Evolutionary conservation across 2,113 vertebrate genomes (phyloP).

Genomic region (Gasterosteus aculeatus): DNA sequence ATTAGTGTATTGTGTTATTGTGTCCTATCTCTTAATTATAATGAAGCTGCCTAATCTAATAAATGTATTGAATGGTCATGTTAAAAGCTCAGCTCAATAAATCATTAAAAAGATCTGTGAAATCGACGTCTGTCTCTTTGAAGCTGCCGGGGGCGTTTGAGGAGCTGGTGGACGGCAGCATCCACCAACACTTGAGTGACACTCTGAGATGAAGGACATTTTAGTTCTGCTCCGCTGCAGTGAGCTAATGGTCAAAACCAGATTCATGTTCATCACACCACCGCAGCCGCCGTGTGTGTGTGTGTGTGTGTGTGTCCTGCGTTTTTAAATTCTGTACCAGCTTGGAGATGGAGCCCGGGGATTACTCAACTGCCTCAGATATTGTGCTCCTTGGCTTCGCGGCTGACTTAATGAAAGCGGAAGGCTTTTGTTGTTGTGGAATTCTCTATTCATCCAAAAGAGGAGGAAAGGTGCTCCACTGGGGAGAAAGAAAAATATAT

Average conservation of each 20-base stretch:
- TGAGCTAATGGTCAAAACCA: conserved; percentile 69
- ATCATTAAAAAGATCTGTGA: conserved; percentile 10
- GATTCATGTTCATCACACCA: conserved; percentile 59
- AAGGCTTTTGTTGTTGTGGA: conserved; percentile 86
- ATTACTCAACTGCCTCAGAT: conserved; percentile 81
- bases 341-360: conserved; percentile 78
- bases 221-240: conserved; percentile 64
- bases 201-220: conserved; percentile 64
- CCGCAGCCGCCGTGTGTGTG: conserved; percentile 8
- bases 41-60: background rate
- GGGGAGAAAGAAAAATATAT: conserved; percentile 54
- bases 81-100: conserved; percentile 18
- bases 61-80: conserved; percentile 19
- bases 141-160: conserved; percentile 26
- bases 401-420: conserved; percentile 81
- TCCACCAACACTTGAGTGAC: conserved; percentile 47
- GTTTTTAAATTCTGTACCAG: conserved; percentile 82
- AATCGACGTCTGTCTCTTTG: conserved; percentile 33
- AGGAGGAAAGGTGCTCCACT: conserved; percentile 82
- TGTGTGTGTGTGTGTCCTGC: conserved; percentile 37
- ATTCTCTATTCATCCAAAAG: conserved; percentile 85
- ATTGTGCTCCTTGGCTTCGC: conserved; percentile 79
- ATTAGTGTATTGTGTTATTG: conserved; percentile 1
- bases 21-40: conserved; percentile 10
- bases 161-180: conserved; percentile 20